A percentile compares a stretch with the other conserved stretches of the same genome.
Conservation (phyloP, 2,113 vertebrate species). For the Paradisaea rubra region DNA sequence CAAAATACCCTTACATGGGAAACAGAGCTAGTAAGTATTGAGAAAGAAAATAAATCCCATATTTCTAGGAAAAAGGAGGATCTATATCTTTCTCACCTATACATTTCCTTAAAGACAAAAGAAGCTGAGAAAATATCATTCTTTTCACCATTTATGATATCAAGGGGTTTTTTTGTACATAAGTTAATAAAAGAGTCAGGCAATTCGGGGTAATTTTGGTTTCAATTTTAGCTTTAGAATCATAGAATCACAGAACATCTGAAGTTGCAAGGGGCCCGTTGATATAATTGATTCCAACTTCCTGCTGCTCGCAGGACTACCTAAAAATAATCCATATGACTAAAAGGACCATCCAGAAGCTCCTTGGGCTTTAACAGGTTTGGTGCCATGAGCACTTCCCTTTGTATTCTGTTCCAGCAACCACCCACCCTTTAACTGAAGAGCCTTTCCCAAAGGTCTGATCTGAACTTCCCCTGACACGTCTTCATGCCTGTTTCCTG, state of each 20-base stretch:
- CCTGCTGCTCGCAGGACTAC: background rate
- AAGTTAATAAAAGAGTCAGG: background rate
- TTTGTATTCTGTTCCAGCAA: background rate
- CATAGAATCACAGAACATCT: background rate
- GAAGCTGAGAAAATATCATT: background rate
- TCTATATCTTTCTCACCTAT: background rate
- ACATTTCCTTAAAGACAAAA: background rate
- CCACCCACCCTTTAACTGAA: background rate
- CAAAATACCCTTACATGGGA: background rate
- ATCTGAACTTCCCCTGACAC: too few relatives aligned
- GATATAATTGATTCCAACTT: background rate
- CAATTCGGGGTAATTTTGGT: background rate
- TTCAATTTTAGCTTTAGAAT: background rate
- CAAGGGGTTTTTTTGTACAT: accelerated
- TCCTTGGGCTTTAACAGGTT: background rate
- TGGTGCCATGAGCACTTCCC: background rate
- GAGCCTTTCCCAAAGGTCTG: background rate
- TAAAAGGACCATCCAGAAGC: background rate
- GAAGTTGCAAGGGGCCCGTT: background rate
- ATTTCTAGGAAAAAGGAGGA: background rate
- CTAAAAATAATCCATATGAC: background rate
- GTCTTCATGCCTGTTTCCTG: accelerated
- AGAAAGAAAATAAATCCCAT: background rate
- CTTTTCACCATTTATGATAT: background rate
- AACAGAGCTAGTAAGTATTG: background rate